Evolutionary conservation across 2,888 invertebrate species (phyloP).

Genomic region (Protophormia terraenovae): DNA sequence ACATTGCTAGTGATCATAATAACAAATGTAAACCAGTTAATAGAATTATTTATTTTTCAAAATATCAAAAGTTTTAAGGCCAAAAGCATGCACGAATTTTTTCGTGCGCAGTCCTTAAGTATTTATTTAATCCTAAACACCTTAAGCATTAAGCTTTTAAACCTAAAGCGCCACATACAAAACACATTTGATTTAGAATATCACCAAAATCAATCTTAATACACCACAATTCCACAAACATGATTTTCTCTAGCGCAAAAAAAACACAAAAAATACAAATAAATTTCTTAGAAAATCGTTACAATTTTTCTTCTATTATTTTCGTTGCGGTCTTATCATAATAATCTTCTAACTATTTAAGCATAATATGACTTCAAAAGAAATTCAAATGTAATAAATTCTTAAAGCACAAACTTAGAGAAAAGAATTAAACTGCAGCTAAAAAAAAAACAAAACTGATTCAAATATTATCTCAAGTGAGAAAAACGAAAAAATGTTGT

Average conservation of each 20-base stretch:
- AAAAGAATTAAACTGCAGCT: background rate
- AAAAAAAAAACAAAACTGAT: conserved; percentile 21
- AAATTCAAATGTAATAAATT: conserved; percentile 60
- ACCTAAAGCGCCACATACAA: background rate
- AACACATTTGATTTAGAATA: conserved; percentile 3
- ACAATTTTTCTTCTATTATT: background rate
- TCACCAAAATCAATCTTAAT: conserved; percentile 28
- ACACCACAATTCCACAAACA: conserved; percentile 4
- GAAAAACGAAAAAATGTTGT: conserved; percentile 58
- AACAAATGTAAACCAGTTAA: too few relatives aligned
- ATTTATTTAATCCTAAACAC: too few relatives aligned
- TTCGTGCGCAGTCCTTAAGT: too few relatives aligned
- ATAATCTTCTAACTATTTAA: conserved; percentile 60
- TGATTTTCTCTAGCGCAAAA: background rate
- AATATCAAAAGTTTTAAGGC: too few relatives aligned
- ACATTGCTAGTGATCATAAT: too few relatives aligned
- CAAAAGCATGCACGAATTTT: too few relatives aligned
- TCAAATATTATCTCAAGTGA: conserved; percentile 55
- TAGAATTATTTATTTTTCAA: too few relatives aligned
- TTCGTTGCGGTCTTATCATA: conserved; percentile 39
- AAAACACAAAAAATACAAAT: background rate
- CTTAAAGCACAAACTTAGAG: conserved; percentile 1
- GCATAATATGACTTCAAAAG: conserved; percentile 65
- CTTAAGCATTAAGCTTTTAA: background rate
- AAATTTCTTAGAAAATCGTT: conserved; percentile 24